Evolutionary conservation across 2,888 invertebrate species (phyloP), one percentile per base, ranked within the genome.

Genomic region (Choristoneura rosaceana): DNA sequence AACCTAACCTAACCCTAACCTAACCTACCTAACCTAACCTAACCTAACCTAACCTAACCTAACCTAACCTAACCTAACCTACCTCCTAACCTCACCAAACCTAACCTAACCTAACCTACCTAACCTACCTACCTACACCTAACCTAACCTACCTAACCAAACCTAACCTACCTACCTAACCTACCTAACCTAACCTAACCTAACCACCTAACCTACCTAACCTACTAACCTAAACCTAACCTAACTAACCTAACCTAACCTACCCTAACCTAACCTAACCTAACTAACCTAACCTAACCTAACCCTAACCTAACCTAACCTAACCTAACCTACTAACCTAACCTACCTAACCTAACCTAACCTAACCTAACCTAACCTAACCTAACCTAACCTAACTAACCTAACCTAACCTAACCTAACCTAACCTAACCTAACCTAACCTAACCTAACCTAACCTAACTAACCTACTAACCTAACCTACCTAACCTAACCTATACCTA

Each of bases 391-490:
- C 63, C 63, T 63, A 63, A 63, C 63, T 47, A 63, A 63, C 63
- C 63, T 63, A 63, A 63, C 63, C 63, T 63, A 63, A 63, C 63
- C 63, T 63, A 63, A 70, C 73, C 71, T 67, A 73, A 70, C 73
- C 71, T 63, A 73, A 71, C 73, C 71, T 71, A 75, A 70, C 76
- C 69, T 70, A 75, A 70, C 74, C 73, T 73, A 38, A 61, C 63
- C 63, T 63, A 63, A 63, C 63, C 63, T 63, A 63, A 63, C 63
- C 61, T 61, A 61, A 61, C 63, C 70, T 70, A 74, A 69, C 73
- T 69, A 74, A 70, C 73, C 41, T 41, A 41, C 41, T 41, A 41
- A 41, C 41, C 41, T 41, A 41, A 41, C 41, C 41, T 62, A 62
- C 62, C 62, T 62, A 62, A 62, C 62, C 62, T 62, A 62, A 41